A percentile compares a stretch with the other conserved stretches of the same genome.
phyloP scores from a whole-genome alignment of 2,797 vertebrate species.

The Sebastes cheni region DNA sequence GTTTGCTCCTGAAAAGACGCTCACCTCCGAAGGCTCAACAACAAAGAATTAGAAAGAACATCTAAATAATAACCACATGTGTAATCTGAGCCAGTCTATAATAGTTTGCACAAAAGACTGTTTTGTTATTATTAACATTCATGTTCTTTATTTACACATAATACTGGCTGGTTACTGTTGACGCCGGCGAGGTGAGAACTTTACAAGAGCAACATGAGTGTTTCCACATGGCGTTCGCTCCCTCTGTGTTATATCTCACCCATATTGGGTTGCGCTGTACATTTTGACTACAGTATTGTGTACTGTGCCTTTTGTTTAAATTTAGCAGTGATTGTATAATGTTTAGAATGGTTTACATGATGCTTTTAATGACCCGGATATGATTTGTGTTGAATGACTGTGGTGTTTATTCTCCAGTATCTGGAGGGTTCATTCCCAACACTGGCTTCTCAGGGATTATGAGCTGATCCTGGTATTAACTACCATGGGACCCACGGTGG shows the following conservation, averaged over 20 bases:
- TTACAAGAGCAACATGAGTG: conserved; percentile 68
- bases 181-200: conserved; percentile 53
- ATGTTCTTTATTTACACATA: conserved; percentile 43
- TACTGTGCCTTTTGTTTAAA: conserved; percentile 83
- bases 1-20: conserved; percentile 67
- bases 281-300: conserved; percentile 92
- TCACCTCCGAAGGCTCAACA: conserved; percentile 35
- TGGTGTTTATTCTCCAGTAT: conserved; percentile 91
- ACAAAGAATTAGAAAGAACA: neutral
- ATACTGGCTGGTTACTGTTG: conserved; percentile 42
- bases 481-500: conserved; percentile 82
- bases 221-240: conserved; percentile 61
- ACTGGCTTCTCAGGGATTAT: conserved; percentile 92
- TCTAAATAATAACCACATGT: conserved; percentile 20
- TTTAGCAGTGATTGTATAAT: conserved; percentile 71
- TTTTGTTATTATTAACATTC: conserved; percentile 28
- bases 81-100: conserved; percentile 40
- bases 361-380: conserved; percentile 77
- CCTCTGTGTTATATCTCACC: conserved; percentile 82
- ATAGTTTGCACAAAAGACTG: conserved; percentile 69
- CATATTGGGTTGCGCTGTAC: conserved; percentile 94
- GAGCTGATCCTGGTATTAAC: conserved; percentile 84
- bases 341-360: conserved; percentile 85
- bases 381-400: conserved; percentile 71
- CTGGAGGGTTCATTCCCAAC: conserved; percentile 87